Evolutionary conservation across 2,113 vertebrate species (phyloP).

Genomic region (Eupsittula cactorum): DNA sequence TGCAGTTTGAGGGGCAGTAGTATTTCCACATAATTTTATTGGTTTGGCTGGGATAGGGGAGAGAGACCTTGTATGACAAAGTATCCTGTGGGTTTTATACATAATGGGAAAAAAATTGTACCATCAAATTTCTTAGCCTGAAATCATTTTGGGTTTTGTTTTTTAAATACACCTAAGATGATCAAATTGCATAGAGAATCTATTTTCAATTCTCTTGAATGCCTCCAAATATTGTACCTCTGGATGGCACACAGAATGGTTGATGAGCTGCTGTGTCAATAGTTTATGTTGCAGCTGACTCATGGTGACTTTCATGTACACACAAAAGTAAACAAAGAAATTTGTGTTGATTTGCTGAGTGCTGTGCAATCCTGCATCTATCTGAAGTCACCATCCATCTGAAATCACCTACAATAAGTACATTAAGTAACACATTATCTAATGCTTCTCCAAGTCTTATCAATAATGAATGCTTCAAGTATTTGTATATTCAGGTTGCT

Average conservation of each 20-base stretch:
- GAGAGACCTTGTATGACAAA: not conserved
- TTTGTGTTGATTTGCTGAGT: not conserved
- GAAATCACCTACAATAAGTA: conserved; percentile 5
- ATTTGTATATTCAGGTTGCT: conserved; percentile 32
- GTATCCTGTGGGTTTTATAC: not conserved
- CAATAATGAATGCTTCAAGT: conserved; percentile 19
- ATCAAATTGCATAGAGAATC: not conserved
- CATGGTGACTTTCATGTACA: not conserved
- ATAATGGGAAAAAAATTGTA: not conserved
- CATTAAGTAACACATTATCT: conserved; percentile 18
- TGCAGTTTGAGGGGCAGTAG: not conserved
- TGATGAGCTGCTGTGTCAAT: not conserved
- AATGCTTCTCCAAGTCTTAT: conserved; percentile 20
- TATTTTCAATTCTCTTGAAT: not conserved
- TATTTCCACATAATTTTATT: not conserved
- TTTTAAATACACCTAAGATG: not conserved
- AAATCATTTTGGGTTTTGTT: not conserved
- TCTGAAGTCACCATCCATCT: not conserved
- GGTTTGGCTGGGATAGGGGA: not conserved
- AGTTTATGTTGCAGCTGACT: conserved; percentile 7
- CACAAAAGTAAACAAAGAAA: not conserved
- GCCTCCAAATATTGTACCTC: not conserved
- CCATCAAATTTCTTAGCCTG: not conserved
- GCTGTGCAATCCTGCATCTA: not conserved
- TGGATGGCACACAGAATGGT: not conserved